A percentile compares a stretch with the other conserved stretches of the same genome.
Conservation (phyloP, 2,113 vertebrate genomes). For the Tachycineta bicolor region DNA sequence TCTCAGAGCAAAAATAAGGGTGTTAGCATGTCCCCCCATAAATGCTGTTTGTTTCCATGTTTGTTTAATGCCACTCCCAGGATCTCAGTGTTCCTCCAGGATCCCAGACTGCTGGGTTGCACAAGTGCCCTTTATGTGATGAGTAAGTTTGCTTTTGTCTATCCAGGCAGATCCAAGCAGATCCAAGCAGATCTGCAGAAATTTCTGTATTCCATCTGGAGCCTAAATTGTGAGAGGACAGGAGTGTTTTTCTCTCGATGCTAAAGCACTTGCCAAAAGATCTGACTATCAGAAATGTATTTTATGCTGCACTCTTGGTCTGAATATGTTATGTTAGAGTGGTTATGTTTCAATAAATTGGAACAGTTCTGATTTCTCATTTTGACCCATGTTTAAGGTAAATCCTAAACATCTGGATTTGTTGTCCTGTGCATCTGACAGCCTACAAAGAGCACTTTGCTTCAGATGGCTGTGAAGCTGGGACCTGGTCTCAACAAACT, state of each 20-base stretch:
- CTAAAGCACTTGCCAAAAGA: background rate
- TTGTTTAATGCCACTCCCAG: background rate
- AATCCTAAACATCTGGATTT: background rate
- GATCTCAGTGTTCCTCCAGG: background rate
- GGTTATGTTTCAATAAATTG: background rate
- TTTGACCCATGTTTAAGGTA: background rate
- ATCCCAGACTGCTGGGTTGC: background rate
- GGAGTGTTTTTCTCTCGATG: background rate
- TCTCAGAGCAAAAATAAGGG: background rate
- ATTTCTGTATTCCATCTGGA: background rate
- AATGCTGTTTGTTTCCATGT: background rate
- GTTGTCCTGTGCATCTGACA: background rate
- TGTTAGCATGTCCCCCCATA: background rate
- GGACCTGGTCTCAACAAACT: background rate
- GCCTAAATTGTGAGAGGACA: background rate
- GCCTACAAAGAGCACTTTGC: background rate
- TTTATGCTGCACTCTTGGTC: background rate
- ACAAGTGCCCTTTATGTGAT: background rate
- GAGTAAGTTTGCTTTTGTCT: background rate
- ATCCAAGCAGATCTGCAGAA: background rate
- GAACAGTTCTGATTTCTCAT: background rate
- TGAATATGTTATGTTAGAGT: background rate
- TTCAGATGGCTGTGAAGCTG: background rate
- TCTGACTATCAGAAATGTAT: background rate
- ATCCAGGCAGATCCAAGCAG: background rate